Evolutionary conservation across 1,140 invertebrate species (phyloP).

Genomic region (Polypedilum pembai): DNA sequence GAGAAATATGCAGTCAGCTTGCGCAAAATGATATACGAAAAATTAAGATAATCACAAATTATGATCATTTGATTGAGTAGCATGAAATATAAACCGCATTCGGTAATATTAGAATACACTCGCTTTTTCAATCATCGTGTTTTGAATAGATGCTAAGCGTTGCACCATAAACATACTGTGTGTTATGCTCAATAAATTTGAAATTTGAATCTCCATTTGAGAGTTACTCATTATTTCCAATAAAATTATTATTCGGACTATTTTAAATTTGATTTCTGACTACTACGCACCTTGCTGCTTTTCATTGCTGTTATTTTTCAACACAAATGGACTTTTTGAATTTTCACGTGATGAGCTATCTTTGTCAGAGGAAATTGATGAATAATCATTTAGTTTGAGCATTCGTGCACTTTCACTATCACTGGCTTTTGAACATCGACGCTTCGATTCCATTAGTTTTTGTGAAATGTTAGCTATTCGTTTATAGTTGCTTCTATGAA

Average conservation of each 20-base stretch:
- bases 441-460: not conserved
- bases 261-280: too few relatives aligned
- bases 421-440: not conserved
- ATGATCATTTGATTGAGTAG: slow-evolving; percentile 10
- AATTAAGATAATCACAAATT: slow-evolving; percentile 19
- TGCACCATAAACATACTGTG: too few relatives aligned
- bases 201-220: too few relatives aligned
- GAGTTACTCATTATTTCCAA: too few relatives aligned
- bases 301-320: too few relatives aligned
- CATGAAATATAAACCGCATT: slow-evolving; percentile 12
- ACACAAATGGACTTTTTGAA: slow-evolving; percentile 39
- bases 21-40: not conserved
- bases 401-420: not conserved
- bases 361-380: slow-evolving; percentile 37
- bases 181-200: too few relatives aligned
- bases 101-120: not conserved
- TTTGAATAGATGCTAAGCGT: too few relatives aligned
- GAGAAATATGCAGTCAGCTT: not conserved
- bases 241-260: too few relatives aligned
- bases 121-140: not conserved
- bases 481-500: not conserved
- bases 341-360: slow-evolving; percentile 41
- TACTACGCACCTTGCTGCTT: too few relatives aligned
- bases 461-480: not conserved
- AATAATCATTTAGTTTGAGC: not conserved